Evolutionary conservation across 2,113 vertebrate species (phyloP).

Genomic region (Mohoua ochrocephala): DNA sequence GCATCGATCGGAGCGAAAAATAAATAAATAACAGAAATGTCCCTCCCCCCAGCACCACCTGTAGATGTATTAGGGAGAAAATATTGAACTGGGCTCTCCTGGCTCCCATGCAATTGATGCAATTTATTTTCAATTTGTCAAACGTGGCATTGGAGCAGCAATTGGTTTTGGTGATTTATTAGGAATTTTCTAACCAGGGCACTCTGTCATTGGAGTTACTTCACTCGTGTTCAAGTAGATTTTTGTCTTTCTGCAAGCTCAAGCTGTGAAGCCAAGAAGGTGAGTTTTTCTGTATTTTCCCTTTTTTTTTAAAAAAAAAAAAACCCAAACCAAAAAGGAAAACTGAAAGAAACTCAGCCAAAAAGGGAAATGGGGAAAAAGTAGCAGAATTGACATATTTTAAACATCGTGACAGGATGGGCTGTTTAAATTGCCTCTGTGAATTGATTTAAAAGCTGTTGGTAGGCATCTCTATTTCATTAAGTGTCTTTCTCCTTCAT

Average conservation of each 20-base stretch:
- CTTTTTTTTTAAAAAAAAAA: rapidly evolving
- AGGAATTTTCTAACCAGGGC: constrained; percentile 72
- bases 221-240: constrained; percentile 1
- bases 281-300: neutral
- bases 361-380: constrained; percentile 45
- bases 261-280: neutral
- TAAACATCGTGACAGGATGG: constrained; percentile 66
- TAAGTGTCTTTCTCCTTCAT: constrained; percentile 67
- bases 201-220: constrained; percentile 73
- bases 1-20: constrained; percentile 16
- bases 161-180: constrained; percentile 81
- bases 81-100: constrained; percentile 68
- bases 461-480: constrained; percentile 71
- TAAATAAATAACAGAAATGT: neutral
- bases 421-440: constrained; percentile 70
- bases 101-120: constrained; percentile 63
- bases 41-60: neutral
- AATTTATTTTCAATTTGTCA: constrained; percentile 82
- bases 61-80: constrained; percentile 65
- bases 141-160: constrained; percentile 37
- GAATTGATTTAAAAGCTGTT: constrained; percentile 74
- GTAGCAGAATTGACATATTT: constrained; percentile 63
- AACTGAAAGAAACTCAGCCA: neutral
- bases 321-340: neutral
- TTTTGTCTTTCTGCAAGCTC: constrained; percentile 34